A percentile compares a stretch with the other conserved stretches of the same genome.
These are phyloP conservation scores for Ochropacha duplaris DNA, from an alignment of 2,888 invertebrate genomes.

Conservation along the genomic window DNA sequence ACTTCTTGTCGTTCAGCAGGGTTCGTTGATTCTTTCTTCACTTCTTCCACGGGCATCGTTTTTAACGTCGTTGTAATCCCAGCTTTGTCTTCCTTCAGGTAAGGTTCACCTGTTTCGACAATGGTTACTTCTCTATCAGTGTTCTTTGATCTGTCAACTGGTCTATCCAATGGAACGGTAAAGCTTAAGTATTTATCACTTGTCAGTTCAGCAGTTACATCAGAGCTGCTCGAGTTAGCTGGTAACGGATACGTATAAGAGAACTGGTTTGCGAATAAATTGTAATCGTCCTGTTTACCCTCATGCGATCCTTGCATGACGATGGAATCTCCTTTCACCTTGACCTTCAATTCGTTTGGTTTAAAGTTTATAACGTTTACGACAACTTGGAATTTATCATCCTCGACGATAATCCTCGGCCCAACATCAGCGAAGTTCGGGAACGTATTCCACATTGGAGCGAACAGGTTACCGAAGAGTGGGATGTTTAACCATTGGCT, in stretches of 20 bases:
- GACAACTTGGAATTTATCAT: slow-evolving; percentile 62
- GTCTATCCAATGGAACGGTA: slow-evolving; percentile 53
- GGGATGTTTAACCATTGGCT: slow-evolving; percentile 69
- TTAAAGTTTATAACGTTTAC: slow-evolving; percentile 70
- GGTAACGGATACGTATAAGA: slow-evolving; percentile 75
- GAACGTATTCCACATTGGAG: slow-evolving; percentile 69
- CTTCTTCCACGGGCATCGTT: slow-evolving; percentile 34
- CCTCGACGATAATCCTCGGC: slow-evolving; percentile 56
- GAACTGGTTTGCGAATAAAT: slow-evolving; percentile 73
- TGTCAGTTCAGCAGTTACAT: slow-evolving; percentile 59
- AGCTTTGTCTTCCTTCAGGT: slow-evolving; percentile 34
- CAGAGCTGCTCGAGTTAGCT: slow-evolving; percentile 56
- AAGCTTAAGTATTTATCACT: slow-evolving; percentile 61
- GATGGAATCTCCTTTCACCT: slow-evolving; percentile 67
- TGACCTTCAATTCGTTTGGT: slow-evolving; percentile 67
- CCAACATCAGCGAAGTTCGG: slow-evolving; percentile 78
- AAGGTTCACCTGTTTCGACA: slow-evolving; percentile 53
- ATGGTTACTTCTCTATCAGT: slow-evolving; percentile 63
- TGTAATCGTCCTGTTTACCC: slow-evolving; percentile 62
- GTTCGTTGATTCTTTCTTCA: slow-evolving; percentile 60
- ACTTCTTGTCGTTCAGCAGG: slow-evolving; percentile 52
- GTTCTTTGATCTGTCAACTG: slow-evolving; percentile 36
- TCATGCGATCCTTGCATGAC: slow-evolving; percentile 72
- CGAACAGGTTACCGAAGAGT: slow-evolving; percentile 62
- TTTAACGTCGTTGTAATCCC: slow-evolving; percentile 6